phyloP scores from a whole-genome alignment of 2,797 vertebrate species.

The Pterois miles region DNA sequence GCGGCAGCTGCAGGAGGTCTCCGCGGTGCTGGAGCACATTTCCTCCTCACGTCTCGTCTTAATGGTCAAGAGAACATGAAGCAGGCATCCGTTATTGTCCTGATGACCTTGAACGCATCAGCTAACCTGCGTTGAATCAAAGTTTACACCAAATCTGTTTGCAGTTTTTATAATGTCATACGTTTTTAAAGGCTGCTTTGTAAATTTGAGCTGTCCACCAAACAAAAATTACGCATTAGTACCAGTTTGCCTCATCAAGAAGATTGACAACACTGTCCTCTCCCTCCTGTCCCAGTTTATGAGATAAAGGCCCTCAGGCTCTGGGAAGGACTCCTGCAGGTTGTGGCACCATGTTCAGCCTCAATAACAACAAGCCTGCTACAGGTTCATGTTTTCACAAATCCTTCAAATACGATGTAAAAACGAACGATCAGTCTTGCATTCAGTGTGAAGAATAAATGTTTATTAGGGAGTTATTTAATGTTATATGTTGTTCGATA shows the following conservation, averaged over 20 bases:
- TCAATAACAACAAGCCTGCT: constrained; percentile 3
- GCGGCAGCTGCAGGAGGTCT: constrained; percentile 35
- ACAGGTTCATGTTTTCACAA: neutral
- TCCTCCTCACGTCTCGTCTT: neutral
- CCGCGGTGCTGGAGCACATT: constrained; percentile 52
- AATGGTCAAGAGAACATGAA: neutral
- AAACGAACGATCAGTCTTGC: neutral
- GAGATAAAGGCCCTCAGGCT: constrained; percentile 48
- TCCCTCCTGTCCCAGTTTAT: constrained; percentile 41
- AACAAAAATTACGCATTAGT: constrained; percentile 16
- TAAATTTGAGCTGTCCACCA: neutral
- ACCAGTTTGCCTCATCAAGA: neutral
- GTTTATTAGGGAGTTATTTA: neutral
- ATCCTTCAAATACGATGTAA: neutral
- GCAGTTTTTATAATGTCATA: constrained; percentile 3
- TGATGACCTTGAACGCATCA: constrained; percentile 27
- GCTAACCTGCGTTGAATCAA: neutral
- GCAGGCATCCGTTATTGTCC: constrained; percentile 1
- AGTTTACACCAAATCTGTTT: constrained; percentile 4
- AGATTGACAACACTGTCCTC: constrained; percentile 16
- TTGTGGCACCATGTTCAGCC: constrained; percentile 38
- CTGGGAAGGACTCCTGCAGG: constrained; percentile 54
- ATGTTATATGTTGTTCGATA: neutral
- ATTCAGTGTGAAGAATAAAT: neutral
- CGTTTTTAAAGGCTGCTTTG: constrained; percentile 25